phyloP scores from a whole-genome alignment of 2,113 vertebrate species.

The Nyctereutes procyonoides region DNA sequence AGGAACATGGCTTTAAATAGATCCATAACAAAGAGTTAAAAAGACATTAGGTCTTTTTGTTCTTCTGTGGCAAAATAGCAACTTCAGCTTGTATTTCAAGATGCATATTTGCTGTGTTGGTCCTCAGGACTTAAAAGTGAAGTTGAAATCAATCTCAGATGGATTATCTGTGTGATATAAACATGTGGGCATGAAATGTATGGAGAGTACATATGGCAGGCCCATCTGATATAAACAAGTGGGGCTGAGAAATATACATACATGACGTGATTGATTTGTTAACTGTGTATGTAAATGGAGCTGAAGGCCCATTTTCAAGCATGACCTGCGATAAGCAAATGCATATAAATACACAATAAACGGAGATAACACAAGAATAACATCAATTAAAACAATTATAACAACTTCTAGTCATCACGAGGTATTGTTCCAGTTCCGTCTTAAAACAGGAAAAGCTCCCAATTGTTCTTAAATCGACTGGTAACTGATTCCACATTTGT shows the following conservation, averaged over 20 bases:
- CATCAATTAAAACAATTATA: conserved; percentile 87
- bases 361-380: conserved; percentile 86
- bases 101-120: conserved; percentile 82
- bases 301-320: conserved; percentile 85
- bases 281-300: conserved; percentile 82
- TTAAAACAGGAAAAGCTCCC: conserved; percentile 87
- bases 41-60: conserved; percentile 77
- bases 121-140: conserved; percentile 86
- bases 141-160: conserved; percentile 88
- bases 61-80: conserved; percentile 79
- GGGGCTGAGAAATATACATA: conserved; percentile 75
- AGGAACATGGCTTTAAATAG: conserved; percentile 71
- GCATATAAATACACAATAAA: conserved; percentile 87
- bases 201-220: conserved; percentile 83
- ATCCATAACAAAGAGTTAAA: conserved; percentile 73
- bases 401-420: conserved; percentile 85
- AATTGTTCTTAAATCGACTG: conserved; percentile 87
- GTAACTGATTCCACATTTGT: conserved; percentile 88
- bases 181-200: conserved; percentile 84
- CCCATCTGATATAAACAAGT: conserved; percentile 85
- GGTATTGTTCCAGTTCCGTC: conserved; percentile 86
- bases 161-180: conserved; percentile 86
- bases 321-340: conserved; percentile 85
- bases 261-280: conserved; percentile 79
- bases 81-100: conserved; percentile 84